These are phyloP conservation scores for Nycteola revayana DNA, from an alignment of 2,888 invertebrate species.

Conservation along the genomic window DNA sequence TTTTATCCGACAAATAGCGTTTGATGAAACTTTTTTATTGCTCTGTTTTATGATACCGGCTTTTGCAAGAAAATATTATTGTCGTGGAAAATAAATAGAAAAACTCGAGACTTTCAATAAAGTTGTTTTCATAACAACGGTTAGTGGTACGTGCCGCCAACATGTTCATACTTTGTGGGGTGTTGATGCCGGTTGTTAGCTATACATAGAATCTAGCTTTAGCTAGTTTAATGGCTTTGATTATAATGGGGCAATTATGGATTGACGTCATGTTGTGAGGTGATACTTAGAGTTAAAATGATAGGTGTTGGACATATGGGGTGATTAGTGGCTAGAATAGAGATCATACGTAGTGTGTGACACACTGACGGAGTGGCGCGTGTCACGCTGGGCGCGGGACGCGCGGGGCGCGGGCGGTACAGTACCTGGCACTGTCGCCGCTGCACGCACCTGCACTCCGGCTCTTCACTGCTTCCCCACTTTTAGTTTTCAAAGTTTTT, in stretches of 20 bases:
- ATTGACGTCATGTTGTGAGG: too few species aligned
- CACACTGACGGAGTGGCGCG: slow-evolving; percentile 31
- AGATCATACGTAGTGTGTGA: slow-evolving; percentile 13
- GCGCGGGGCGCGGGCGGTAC: slow-evolving; percentile 46
- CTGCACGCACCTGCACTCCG: slow-evolving; percentile 55
- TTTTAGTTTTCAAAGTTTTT: slow-evolving; percentile 53
- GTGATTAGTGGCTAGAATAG: slow-evolving; percentile 9
- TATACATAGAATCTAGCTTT: neutral
- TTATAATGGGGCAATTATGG: too few species aligned
- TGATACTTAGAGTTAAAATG: too few species aligned
- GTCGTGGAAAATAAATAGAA: slow-evolving; percentile 17
- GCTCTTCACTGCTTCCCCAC: slow-evolving; percentile 60
- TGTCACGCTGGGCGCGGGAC: slow-evolving; percentile 51
- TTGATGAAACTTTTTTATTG: slow-evolving; percentile 21
- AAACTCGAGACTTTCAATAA: slow-evolving; percentile 9
- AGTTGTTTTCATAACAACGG: slow-evolving; percentile 15
- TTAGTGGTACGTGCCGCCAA: neutral
- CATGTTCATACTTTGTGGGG: neutral
- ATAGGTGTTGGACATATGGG: too few species aligned
- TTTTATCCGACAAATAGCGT: slow-evolving; percentile 18
- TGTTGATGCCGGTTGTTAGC: neutral
- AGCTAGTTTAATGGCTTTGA: too few species aligned
- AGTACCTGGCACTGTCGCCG: slow-evolving; percentile 70
- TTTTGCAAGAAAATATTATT: slow-evolving; percentile 11
- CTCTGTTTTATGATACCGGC: slow-evolving; percentile 12